Conservation (phyloP, 2,888 invertebrate species). For the Melinaea menophilus region DNA sequence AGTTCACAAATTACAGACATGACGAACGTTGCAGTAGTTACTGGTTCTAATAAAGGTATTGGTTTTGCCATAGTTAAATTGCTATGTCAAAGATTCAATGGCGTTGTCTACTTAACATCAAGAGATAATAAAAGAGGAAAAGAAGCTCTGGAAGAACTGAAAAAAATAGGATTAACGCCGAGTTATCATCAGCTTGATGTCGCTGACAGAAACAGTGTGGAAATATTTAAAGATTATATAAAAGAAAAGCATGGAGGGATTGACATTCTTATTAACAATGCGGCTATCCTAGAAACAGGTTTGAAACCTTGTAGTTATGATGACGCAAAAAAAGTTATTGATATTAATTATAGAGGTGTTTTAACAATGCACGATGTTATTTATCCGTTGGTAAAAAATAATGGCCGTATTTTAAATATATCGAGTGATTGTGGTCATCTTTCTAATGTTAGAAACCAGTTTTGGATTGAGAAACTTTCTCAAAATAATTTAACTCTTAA, state of each 20-base stretch:
- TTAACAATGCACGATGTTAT: constrained; percentile 79
- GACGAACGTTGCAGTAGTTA: constrained; percentile 60
- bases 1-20: constrained; percentile 26
- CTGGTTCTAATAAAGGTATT: constrained; percentile 82
- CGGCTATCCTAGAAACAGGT: constrained; percentile 75
- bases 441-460: constrained; percentile 71
- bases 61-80: constrained; percentile 79
- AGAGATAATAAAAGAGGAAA: constrained; percentile 59
- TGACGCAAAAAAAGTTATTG: constrained; percentile 78
- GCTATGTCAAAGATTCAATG: constrained; percentile 78
- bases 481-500: constrained; percentile 44
- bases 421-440: constrained; percentile 83
- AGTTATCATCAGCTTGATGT: constrained; percentile 84
- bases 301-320: constrained; percentile 36
- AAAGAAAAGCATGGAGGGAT: constrained; percentile 80
- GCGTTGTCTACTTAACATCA: constrained; percentile 82
- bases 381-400: constrained; percentile 81
- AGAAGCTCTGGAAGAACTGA: constrained; percentile 42
- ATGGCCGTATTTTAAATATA: constrained; percentile 84
- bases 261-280: constrained; percentile 87
- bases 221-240: constrained; percentile 79
- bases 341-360: constrained; percentile 83
- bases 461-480: constrained; percentile 53
- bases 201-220: constrained; percentile 60
- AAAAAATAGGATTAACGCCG: constrained; percentile 43